Evolutionary conservation across 1,140 invertebrate genomes (phyloP).

Genomic region (Calliopsis andreniformis): DNA sequence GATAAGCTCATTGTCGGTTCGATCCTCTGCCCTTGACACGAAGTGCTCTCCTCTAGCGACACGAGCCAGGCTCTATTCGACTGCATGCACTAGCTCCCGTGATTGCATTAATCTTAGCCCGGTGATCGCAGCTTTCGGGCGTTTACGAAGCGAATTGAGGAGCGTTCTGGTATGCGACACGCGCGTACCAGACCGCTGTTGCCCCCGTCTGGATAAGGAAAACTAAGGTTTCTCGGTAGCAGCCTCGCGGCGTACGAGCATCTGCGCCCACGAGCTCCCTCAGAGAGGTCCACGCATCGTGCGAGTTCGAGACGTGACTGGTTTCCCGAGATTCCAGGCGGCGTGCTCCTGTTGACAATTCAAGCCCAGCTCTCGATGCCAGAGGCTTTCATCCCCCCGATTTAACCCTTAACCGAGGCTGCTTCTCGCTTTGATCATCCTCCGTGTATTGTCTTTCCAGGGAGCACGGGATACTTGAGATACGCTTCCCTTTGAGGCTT

Average conservation of each 20-base stretch:
- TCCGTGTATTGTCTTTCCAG: too few species aligned
- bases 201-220: constrained; percentile 20
- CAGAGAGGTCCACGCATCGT: constrained; percentile 25
- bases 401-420: constrained; percentile 17
- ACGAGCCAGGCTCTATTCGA: too few species aligned
- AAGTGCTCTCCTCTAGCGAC: too few species aligned
- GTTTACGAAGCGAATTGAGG: constrained; percentile 11
- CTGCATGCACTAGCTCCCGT: background rate
- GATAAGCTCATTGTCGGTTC: too few species aligned
- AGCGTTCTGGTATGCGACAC: constrained; percentile 2
- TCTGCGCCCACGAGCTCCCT: constrained; percentile 1
- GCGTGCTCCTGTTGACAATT: constrained; percentile 15
- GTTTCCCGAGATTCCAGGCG: constrained; percentile 1
- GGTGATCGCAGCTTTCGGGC: background rate
- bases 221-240: constrained; percentile 1
- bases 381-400: background rate
- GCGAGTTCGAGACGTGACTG: constrained; percentile 15
- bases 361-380: constrained; percentile 11
- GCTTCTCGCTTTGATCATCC: too few species aligned
- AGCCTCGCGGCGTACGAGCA: background rate
- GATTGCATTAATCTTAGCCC: background rate
- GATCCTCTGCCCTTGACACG: too few species aligned
- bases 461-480: too few species aligned
- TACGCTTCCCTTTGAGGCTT: too few species aligned
- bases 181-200: background rate